Percentiles rank a stretch among this genome's conserved stretches.
phyloP scores from a whole-genome alignment of 2,113 vertebrate genomes.

The Chlorodrepanis virens region DNA sequence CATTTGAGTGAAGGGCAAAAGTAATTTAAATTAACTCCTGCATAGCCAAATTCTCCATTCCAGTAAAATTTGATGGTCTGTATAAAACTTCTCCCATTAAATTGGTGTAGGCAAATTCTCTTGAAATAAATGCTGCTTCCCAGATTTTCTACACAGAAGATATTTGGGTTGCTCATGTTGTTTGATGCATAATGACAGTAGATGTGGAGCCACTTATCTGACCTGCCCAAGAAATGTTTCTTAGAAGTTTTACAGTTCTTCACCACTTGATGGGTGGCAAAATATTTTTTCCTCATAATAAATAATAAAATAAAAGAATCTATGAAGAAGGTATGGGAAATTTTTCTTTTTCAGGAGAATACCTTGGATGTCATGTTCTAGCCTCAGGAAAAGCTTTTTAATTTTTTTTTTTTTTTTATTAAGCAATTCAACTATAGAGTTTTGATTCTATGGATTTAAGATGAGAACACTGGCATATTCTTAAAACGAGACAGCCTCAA shows the following conservation, averaged over 20 bases:
- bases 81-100: neutral
- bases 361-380: neutral
- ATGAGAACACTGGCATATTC: neutral
- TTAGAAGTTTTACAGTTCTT: neutral
- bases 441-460: neutral
- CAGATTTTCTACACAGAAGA: neutral
- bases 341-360: neutral
- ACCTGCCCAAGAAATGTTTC: neutral
- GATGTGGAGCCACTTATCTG: neutral
- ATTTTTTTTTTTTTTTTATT: neutral
- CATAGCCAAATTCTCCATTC: neutral
- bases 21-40: neutral
- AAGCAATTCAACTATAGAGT: neutral
- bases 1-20: neutral
- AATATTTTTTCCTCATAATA: neutral
- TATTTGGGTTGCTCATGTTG: neutral
- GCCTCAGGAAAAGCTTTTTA: neutral
- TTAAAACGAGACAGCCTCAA: neutral
- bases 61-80: neutral
- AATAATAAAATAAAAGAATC: neutral
- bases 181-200: neutral
- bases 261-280: neutral
- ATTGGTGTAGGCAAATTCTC: neutral
- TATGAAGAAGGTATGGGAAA: neutral
- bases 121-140: neutral